Conservation (phyloP, 2,797 vertebrate species). For the Dendrocincla fuliginosa region DNA sequence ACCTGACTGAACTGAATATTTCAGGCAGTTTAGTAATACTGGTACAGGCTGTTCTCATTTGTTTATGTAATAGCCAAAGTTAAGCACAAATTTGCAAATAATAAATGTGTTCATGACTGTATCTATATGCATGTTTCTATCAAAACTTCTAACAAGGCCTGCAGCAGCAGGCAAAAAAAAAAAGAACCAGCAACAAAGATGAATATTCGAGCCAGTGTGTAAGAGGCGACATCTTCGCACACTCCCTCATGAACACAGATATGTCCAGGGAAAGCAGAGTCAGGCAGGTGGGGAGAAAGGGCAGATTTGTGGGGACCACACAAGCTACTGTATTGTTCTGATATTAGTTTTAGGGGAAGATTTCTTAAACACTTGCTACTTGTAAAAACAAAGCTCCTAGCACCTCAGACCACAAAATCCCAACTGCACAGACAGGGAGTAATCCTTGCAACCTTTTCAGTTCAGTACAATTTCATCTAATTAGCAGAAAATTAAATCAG, state of each 20-base stretch:
- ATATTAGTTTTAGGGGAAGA: not conserved
- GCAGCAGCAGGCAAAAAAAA: not conserved
- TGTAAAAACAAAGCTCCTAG: not conserved
- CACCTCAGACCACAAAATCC: not conserved
- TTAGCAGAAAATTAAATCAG: slow-evolving; percentile 8
- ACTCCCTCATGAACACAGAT: rapidly evolving
- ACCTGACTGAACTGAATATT: not conserved
- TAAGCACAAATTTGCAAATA: slow-evolving; percentile 44
- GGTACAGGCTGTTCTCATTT: slow-evolving; percentile 15
- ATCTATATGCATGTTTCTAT: not conserved
- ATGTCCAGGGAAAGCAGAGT: not conserved
- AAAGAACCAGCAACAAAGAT: not conserved
- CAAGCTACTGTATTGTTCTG: not conserved
- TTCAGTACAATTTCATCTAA: not conserved
- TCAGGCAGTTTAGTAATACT: not conserved
- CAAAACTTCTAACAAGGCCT: not conserved
- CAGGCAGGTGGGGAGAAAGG: not conserved
- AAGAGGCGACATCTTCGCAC: not conserved
- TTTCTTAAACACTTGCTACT: not conserved
- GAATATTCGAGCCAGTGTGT: not conserved
- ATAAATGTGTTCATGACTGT: slow-evolving; percentile 3
- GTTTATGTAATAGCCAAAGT: slow-evolving; percentile 15
- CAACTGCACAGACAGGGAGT: not conserved
- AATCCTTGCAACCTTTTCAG: not conserved
- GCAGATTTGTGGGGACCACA: not conserved